phyloP scores from a whole-genome alignment of 2,888 invertebrate genomes.

The Volucella bombylans region DNA sequence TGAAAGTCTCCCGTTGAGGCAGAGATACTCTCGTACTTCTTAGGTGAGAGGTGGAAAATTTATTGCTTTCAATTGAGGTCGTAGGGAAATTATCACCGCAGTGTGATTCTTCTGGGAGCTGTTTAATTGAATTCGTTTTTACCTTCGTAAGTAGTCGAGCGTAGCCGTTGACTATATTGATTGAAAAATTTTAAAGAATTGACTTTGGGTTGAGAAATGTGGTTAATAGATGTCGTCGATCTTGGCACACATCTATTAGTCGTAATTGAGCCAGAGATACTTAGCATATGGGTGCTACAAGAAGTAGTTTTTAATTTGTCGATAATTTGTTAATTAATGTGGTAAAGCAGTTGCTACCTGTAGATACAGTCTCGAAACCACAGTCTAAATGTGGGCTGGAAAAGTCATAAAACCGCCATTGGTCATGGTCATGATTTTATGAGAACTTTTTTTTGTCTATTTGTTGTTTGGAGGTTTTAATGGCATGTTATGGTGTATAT shows the following conservation, averaged over 20 bases:
- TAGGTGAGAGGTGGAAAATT: constrained; percentile 7
- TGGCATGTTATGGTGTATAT: too few species aligned
- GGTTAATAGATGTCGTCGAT: constrained; percentile 51
- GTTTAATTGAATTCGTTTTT: not conserved
- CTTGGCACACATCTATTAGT: constrained; percentile 53
- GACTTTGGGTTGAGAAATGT: constrained; percentile 5
- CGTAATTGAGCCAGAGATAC: not conserved
- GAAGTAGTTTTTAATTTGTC: constrained; percentile 34
- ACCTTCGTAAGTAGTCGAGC: not conserved
- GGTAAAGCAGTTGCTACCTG: constrained; percentile 19
- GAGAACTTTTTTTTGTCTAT: not conserved
- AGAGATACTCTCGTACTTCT: constrained; percentile 15
- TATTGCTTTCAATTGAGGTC: constrained; percentile 27
- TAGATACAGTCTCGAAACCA: not conserved
- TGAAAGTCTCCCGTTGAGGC: constrained; percentile 10
- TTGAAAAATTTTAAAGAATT: not conserved
- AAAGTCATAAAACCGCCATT: not conserved
- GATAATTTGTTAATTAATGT: constrained; percentile 41
- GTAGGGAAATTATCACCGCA: not conserved
- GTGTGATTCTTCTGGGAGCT: constrained; percentile 1
- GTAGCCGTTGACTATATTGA: not conserved
- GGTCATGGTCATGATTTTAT: not conserved
- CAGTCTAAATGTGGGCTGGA: not conserved
- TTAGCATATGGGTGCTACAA: constrained; percentile 28
- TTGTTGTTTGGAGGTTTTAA: not conserved